phyloP scores from a whole-genome alignment of 1,140 invertebrate species.

The Himalopsyche phryganea region DNA sequence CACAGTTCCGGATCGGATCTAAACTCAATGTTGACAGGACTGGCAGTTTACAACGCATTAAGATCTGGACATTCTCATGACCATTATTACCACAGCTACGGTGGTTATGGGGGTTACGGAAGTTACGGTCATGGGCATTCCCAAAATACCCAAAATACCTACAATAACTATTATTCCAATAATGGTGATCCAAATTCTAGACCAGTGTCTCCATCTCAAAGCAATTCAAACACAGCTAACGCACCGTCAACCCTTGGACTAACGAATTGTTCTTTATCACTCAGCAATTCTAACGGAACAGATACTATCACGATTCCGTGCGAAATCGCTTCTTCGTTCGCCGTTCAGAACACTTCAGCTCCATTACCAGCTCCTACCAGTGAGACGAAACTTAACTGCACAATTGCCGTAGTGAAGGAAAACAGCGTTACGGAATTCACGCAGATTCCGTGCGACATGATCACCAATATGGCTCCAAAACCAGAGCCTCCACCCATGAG shows the following conservation, averaged over 20 bases:
- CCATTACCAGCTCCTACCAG: neutral
- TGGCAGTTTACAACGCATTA: constrained; percentile 21
- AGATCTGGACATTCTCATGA: constrained; percentile 9
- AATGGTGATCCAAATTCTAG: neutral
- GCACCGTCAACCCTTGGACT: constrained; percentile 1
- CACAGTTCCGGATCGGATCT: constrained; percentile 8
- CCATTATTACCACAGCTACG: constrained; percentile 1
- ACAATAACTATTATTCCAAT: neutral
- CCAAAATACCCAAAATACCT: neutral
- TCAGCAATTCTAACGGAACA: constrained; percentile 1
- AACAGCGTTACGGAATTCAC: constrained; percentile 14
- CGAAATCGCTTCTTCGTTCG: constrained; percentile 25
- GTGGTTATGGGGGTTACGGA: no score
- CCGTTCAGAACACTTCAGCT: neutral
- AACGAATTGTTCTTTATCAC: constrained; percentile 19
- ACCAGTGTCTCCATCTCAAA: neutral
- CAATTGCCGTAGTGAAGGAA: constrained; percentile 12
- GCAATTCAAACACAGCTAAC: neutral
- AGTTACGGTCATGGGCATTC: neutral
- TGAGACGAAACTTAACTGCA: constrained; percentile 7
- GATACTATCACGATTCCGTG: constrained; percentile 21
- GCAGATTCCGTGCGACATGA: constrained; percentile 19
- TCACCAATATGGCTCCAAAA: constrained; percentile 4
- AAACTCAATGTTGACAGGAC: constrained; percentile 19
- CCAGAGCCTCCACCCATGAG: neutral